These are phyloP conservation scores for Riparia riparia DNA, from an alignment of 2,113 vertebrate species.

Conservation along the genomic window DNA sequence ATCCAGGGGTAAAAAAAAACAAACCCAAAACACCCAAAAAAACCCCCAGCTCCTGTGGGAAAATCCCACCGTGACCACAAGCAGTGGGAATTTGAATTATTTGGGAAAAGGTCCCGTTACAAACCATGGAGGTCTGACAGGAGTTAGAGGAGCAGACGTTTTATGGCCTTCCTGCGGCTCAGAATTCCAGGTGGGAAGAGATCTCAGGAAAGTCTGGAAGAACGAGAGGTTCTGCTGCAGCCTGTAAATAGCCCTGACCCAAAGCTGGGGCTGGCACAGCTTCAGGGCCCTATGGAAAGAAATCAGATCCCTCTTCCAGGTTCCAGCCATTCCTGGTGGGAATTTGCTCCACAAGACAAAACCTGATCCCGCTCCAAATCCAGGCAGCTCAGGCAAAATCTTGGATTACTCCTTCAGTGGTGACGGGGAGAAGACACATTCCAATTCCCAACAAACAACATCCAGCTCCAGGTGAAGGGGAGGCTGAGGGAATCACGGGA, in stretches of 20 bases:
- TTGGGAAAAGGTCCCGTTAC: background rate
- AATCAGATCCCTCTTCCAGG: background rate
- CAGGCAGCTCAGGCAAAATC: background rate
- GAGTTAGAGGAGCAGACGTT: background rate
- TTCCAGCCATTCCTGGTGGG: background rate
- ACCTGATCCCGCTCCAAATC: background rate
- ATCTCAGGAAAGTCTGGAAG: background rate
- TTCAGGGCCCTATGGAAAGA: background rate
- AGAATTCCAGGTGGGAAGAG: background rate
- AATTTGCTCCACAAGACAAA: background rate
- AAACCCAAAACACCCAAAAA: too few species aligned
- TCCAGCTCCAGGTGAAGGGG: background rate
- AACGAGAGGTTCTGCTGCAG: background rate
- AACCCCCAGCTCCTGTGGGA: background rate
- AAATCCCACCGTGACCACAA: background rate
- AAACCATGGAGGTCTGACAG: background rate
- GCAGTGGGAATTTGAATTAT: background rate
- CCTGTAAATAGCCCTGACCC: background rate
- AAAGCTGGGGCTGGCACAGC: background rate
- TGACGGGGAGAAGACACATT: background rate
- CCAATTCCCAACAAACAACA: background rate
- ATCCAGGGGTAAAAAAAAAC: background rate
- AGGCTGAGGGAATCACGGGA: background rate
- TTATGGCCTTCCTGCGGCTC: background rate
- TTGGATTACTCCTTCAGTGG: background rate